Evolutionary conservation across 2,888 invertebrate species (phyloP).

Genomic region (Tetanocera ferruginea): DNA sequence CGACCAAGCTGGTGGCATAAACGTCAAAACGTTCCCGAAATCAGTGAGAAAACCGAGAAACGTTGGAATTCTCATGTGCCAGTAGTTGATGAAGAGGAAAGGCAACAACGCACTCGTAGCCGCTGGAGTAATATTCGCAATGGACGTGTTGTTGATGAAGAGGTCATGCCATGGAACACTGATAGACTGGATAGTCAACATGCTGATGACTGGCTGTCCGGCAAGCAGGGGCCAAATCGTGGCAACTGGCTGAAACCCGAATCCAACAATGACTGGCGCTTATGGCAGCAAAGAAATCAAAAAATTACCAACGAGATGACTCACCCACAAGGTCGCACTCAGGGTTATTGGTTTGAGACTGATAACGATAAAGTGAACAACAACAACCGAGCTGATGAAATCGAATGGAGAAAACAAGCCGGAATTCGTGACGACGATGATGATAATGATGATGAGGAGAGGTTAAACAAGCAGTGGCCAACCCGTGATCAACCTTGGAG

Average conservation of each 20-base stretch:
- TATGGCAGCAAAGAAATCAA: background rate
- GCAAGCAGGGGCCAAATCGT: background rate
- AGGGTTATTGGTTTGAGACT: background rate
- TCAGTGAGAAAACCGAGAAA: background rate
- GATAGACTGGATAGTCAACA: background rate
- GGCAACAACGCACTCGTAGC: background rate
- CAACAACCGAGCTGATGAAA: background rate
- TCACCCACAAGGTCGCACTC: background rate
- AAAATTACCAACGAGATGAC: background rate
- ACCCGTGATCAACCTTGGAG: too few relatives aligned
- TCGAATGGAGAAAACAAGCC: background rate
- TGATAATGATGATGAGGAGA: too few relatives aligned
- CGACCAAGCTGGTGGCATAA: background rate
- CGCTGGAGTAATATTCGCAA: conserved; percentile 6
- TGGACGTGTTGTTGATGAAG: conserved; percentile 17
- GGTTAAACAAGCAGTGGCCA: too few relatives aligned
- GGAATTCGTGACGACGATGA: too few relatives aligned
- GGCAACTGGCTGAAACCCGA: background rate
- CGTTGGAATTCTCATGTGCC: background rate
- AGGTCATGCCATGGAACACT: background rate
- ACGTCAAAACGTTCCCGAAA: background rate
- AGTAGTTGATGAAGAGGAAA: background rate
- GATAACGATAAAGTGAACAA: background rate
- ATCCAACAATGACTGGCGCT: background rate
- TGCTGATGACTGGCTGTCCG: background rate